These are phyloP conservation scores for Silurus glanis DNA, from an alignment of 2,113 vertebrate species.

Conservation along the genomic window DNA sequence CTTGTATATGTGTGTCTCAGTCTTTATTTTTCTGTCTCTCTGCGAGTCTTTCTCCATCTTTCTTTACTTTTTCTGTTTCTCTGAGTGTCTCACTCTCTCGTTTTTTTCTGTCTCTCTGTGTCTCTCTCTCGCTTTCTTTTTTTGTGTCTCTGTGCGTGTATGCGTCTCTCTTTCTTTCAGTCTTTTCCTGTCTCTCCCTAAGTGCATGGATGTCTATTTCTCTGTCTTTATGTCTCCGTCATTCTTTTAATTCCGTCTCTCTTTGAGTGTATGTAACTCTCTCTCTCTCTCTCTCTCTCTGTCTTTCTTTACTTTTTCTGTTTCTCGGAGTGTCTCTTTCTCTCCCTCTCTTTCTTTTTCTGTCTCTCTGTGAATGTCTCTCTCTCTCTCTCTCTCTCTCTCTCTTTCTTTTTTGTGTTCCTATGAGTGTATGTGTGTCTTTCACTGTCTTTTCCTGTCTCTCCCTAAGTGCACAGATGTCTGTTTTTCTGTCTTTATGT, in stretches of 20 bases:
- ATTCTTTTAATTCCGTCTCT: neutral
- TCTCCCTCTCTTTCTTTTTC: neutral
- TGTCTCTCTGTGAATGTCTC: neutral
- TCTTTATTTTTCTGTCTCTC: neutral
- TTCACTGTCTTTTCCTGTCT: neutral
- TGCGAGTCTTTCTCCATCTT: neutral
- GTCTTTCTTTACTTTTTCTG: neutral
- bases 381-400: neutral
- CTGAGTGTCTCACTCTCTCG: neutral
- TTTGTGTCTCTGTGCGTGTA: neutral
- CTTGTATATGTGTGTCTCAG: neutral
- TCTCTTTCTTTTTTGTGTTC: neutral
- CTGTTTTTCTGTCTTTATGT: neutral
- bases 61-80: neutral
- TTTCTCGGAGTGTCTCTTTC: neutral
- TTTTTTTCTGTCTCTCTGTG: neutral
- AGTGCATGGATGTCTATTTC: neutral
- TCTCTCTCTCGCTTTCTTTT: neutral
- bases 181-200: neutral
- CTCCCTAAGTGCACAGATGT: neutral
- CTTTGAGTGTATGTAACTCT: neutral
- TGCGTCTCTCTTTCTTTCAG: neutral
- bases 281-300: neutral
- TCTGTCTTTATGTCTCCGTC: neutral
- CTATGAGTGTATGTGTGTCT: neutral